phyloP scores from a whole-genome alignment of 1,140 invertebrate species.

The Nylanderia fulva region DNA sequence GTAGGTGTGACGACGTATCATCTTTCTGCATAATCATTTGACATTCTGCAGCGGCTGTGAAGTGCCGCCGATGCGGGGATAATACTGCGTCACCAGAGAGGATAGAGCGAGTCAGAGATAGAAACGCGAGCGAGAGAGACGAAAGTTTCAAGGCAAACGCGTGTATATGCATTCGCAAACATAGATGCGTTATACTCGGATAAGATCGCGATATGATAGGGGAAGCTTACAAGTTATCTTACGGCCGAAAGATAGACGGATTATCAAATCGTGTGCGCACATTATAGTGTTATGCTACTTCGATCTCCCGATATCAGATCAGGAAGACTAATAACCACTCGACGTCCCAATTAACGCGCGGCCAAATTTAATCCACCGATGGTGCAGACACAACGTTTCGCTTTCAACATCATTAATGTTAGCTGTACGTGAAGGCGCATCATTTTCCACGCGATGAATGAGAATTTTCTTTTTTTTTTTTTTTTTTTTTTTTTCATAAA shows the following conservation, averaged over 20 bases:
- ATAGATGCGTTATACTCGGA: slow-evolving; percentile 25
- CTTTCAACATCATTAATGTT: slow-evolving; percentile 30
- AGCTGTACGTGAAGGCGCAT: background rate
- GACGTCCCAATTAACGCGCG: slow-evolving; percentile 42
- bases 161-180: background rate
- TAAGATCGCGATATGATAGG: slow-evolving; percentile 24
- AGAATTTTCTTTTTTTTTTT: slow-evolving; percentile 9
- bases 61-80: background rate
- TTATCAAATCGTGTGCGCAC: slow-evolving; percentile 39
- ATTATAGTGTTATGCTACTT: slow-evolving; percentile 7
- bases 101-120: too few species aligned
- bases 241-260: background rate
- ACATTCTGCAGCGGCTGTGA: slow-evolving; percentile 70
- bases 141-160: background rate
- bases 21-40: slow-evolving; percentile 76
- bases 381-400: background rate
- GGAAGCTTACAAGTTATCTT: slow-evolving; percentile 8
- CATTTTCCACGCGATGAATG: slow-evolving; percentile 37
- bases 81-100: slow-evolving; percentile 6
- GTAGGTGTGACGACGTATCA: slow-evolving; percentile 31
- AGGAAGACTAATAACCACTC: slow-evolving; percentile 46
- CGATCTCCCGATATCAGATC: slow-evolving; percentile 30
- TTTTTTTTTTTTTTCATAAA: background rate
- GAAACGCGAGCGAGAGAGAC: background rate
- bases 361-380: slow-evolving; percentile 24